Evolutionary conservation across 2,888 invertebrate species (phyloP).

Genomic region (Oxycera nigricornis): DNA sequence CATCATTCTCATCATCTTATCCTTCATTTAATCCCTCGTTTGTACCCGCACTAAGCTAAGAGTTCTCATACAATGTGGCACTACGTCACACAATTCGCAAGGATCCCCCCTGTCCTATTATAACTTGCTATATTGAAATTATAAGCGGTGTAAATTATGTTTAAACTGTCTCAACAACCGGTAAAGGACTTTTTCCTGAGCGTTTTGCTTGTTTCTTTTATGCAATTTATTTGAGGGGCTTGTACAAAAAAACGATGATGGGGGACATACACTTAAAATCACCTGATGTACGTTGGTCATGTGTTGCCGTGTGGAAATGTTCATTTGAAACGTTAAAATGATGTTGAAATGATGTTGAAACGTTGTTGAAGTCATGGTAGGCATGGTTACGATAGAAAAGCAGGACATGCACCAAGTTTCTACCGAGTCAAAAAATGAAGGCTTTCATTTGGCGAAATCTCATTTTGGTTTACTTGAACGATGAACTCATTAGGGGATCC

Average conservation of each 20-base stretch:
- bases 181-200: conserved; percentile 34
- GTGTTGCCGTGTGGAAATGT: too few species aligned
- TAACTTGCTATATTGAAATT: conserved; percentile 42
- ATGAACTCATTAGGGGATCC: too few species aligned
- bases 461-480: too few species aligned
- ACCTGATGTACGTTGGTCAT: conserved; percentile 22
- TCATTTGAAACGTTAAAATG: too few species aligned
- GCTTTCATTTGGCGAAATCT: too few species aligned
- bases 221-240: conserved; percentile 39
- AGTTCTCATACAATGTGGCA: background rate
- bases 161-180: conserved; percentile 47
- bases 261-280: conserved; percentile 32
- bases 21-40: conserved; percentile 3
- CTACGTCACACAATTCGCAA: background rate
- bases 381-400: too few species aligned
- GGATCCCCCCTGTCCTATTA: background rate
- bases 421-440: background rate
- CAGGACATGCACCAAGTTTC: background rate
- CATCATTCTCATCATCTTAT: background rate
- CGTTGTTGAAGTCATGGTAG: too few species aligned
- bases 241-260: background rate
- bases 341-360: too few species aligned
- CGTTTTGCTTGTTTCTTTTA: conserved; percentile 37
- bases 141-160: conserved; percentile 48
- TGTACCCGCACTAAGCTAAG: background rate